phyloP scores from a whole-genome alignment of 2,113 vertebrate species.

The Heterotilapia buettikoferi region DNA sequence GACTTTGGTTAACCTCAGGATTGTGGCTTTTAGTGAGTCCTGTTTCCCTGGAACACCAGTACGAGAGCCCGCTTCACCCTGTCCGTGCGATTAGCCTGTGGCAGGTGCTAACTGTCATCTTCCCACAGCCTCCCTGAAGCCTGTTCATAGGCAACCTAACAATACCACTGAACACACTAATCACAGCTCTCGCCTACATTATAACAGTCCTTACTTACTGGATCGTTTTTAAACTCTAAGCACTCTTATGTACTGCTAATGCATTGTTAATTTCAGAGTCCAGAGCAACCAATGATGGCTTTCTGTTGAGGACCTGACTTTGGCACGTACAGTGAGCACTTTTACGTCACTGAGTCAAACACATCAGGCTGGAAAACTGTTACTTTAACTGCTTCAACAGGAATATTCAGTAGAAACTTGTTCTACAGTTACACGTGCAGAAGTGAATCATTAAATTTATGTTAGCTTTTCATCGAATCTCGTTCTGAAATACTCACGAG shows the following conservation, averaged over 20 bases:
- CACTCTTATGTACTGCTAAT: background rate
- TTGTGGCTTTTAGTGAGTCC: background rate
- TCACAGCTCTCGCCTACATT: background rate
- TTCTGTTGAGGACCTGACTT: background rate
- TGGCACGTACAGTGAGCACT: background rate
- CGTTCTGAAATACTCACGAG: background rate
- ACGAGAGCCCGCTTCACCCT: background rate
- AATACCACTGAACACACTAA: background rate
- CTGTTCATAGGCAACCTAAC: background rate
- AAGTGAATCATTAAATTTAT: accelerated
- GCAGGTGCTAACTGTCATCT: background rate
- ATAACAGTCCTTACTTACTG: background rate
- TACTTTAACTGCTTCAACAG: background rate
- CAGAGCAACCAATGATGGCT: accelerated
- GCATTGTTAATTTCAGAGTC: background rate
- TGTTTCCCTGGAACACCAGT: background rate
- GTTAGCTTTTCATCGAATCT: background rate
- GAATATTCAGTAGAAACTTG: background rate
- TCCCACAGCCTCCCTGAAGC: background rate
- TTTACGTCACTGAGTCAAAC: background rate
- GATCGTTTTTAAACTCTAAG: background rate
- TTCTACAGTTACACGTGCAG: background rate
- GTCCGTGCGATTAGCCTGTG: background rate
- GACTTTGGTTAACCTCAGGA: background rate
- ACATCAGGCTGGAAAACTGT: background rate